A percentile compares a stretch with the other conserved stretches of the same genome.
phyloP scores from a whole-genome alignment of 2,113 vertebrate genomes.

The Fulmarus glacialis region DNA sequence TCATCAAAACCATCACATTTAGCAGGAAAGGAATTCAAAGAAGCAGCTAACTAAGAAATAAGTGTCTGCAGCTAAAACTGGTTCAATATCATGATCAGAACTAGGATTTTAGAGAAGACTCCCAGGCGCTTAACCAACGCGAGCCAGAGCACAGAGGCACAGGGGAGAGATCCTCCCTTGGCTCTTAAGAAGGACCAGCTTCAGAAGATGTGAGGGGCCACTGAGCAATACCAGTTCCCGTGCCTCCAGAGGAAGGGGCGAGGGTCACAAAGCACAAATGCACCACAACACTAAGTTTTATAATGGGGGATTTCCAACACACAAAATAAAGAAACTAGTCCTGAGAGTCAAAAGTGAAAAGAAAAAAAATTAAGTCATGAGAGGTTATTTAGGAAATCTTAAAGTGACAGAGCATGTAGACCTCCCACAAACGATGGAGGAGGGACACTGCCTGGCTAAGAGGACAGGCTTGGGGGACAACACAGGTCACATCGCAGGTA shows the following conservation, averaged over 20 bases:
- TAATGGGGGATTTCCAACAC: neutral
- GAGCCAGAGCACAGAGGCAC: neutral
- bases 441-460: neutral
- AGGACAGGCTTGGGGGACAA: neutral
- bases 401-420: neutral
- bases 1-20: neutral
- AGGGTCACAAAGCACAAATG: neutral
- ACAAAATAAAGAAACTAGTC: constrained; percentile 35
- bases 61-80: neutral
- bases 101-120: neutral
- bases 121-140: accelerated
- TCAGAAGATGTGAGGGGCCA: neutral
- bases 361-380: neutral
- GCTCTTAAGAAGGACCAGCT: neutral
- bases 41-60: neutral
- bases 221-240: neutral
- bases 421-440: neutral
- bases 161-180: neutral
- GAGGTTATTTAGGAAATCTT: constrained; percentile 25
- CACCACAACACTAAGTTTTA: neutral
- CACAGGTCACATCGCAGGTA: neutral
- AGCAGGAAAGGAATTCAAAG: neutral
- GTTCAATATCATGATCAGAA: neutral
- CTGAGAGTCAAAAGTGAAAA: constrained; percentile 12
- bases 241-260: neutral